Percentiles rank a stretch among this genome's conserved stretches.
Evolutionary conservation across 1,140 invertebrate genomes (phyloP).

Genomic region (Drosophila punjabiensis): DNA sequence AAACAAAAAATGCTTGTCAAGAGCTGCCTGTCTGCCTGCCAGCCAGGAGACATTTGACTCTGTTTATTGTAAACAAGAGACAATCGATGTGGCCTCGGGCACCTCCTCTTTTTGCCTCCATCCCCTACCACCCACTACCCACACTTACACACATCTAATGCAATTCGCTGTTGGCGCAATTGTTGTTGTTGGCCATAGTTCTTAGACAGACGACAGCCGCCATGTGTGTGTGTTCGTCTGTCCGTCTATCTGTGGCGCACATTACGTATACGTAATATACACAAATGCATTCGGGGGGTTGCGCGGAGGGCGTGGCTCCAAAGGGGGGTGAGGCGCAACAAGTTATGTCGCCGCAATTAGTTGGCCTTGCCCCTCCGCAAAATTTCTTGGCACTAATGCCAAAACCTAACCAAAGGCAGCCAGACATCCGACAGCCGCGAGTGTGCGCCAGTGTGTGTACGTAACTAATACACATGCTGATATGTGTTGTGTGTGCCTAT

Average conservation of each 20-base stretch:
- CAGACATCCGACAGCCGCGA: slow-evolving; percentile 37
- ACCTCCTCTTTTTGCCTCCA: neutral
- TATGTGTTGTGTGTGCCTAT: neutral
- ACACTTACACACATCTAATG: slow-evolving; percentile 49
- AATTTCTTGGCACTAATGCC: slow-evolving; percentile 81
- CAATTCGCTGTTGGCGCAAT: slow-evolving; percentile 62
- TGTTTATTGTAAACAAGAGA: slow-evolving; percentile 76
- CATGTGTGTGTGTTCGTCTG: slow-evolving; percentile 41
- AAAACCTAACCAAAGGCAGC: slow-evolving; percentile 76
- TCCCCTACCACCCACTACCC: neutral
- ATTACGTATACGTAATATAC: slow-evolving; percentile 27
- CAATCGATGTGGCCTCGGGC: slow-evolving; percentile 67
- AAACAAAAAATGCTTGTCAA: slow-evolving; percentile 69
- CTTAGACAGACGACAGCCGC: slow-evolving; percentile 70
- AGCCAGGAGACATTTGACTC: slow-evolving; percentile 73
- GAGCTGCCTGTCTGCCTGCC: slow-evolving; percentile 31
- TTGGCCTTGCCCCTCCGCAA: slow-evolving; percentile 68
- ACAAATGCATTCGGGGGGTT: slow-evolving; percentile 22
- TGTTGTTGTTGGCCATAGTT: slow-evolving; percentile 66
- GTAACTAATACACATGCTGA: slow-evolving; percentile 3
- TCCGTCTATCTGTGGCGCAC: slow-evolving; percentile 48
- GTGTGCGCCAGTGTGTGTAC: slow-evolving; percentile 22
- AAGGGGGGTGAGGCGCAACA: slow-evolving; percentile 67
- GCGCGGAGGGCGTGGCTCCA: slow-evolving; percentile 31
- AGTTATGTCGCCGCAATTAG: slow-evolving; percentile 82